Evolutionary conservation across 1,140 invertebrate species (phyloP).

Genomic region (Aphelenchoides fujianensis): DNA sequence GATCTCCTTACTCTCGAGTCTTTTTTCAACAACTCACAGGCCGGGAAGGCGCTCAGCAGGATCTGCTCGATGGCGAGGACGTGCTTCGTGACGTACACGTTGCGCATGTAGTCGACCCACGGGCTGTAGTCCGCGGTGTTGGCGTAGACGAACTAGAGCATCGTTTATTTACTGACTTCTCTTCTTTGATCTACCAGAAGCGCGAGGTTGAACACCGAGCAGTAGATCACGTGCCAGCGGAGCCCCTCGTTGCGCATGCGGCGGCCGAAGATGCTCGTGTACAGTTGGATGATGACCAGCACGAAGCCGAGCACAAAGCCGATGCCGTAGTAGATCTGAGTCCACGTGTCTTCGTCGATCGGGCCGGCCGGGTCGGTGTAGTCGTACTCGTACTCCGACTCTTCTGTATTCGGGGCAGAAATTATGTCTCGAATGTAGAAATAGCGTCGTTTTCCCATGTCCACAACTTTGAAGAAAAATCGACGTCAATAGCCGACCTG

Average conservation of each 20-base stretch:
- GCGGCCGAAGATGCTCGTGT: slow-evolving; percentile 14
- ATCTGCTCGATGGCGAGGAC: slow-evolving; percentile 5
- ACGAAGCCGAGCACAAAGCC: slow-evolving; percentile 11
- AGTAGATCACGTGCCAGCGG: slow-evolving; percentile 8
- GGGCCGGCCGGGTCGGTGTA: slow-evolving; percentile 7
- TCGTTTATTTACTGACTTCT: neutral
- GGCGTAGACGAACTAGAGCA: slow-evolving; percentile 12
- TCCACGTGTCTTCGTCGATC: slow-evolving; percentile 5
- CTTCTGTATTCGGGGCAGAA: neutral
- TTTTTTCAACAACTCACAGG: slow-evolving; percentile 8
- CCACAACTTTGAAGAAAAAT: no score
- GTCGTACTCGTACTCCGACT: neutral
- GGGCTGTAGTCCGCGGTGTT: slow-evolving; percentile 14
- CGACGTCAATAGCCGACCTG: no score
- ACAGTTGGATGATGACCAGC: slow-evolving; percentile 10
- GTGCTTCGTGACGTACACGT: slow-evolving; percentile 15
- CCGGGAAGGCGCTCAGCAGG: neutral
- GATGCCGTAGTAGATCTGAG: slow-evolving; percentile 10
- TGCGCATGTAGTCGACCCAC: slow-evolving; percentile 15
- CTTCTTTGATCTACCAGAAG: neutral
- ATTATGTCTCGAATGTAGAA: neutral
- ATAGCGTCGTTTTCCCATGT: neutral
- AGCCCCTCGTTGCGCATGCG: slow-evolving; percentile 16
- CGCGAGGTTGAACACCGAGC: neutral
- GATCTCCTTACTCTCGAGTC: neutral